These are phyloP conservation scores for Oenanthe melanoleuca DNA, from an alignment of 2,113 vertebrate species.

Conservation along the genomic window DNA sequence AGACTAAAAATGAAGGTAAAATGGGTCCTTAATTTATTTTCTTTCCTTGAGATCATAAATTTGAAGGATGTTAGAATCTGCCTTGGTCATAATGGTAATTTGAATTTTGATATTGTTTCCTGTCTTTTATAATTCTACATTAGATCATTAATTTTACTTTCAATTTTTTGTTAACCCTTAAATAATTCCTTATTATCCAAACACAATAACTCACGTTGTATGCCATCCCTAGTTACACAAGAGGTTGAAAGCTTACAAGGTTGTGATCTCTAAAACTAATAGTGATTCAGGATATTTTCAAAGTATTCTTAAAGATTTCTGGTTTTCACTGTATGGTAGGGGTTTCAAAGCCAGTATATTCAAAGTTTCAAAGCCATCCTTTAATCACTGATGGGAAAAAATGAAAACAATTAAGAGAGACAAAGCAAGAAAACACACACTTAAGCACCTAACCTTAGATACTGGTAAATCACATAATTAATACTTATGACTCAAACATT, in stretches of 20 bases:
- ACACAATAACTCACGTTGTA: neutral
- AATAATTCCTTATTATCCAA: neutral
- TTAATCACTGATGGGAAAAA: neutral
- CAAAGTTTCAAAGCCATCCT: neutral
- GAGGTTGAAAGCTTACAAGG: neutral
- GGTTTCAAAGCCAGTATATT: neutral
- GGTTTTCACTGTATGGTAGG: neutral
- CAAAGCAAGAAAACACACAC: neutral
- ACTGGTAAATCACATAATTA: neutral
- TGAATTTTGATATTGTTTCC: neutral
- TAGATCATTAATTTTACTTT: neutral
- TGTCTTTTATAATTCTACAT: neutral
- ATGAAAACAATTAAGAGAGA: neutral
- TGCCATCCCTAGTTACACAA: neutral
- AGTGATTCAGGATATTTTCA: neutral
- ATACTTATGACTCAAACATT: neutral
- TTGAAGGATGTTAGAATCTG: neutral
- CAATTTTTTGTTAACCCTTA: neutral
- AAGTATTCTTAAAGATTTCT: neutral
- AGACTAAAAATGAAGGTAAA: neutral
- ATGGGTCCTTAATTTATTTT: neutral
- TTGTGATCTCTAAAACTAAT: neutral
- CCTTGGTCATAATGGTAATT: neutral
- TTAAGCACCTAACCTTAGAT: neutral
- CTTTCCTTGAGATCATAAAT: neutral